Evolutionary conservation across 2,888 invertebrate species (phyloP), one percentile per base, ranked within the genome.

Genomic region (Ctenicera cuprea): DNA sequence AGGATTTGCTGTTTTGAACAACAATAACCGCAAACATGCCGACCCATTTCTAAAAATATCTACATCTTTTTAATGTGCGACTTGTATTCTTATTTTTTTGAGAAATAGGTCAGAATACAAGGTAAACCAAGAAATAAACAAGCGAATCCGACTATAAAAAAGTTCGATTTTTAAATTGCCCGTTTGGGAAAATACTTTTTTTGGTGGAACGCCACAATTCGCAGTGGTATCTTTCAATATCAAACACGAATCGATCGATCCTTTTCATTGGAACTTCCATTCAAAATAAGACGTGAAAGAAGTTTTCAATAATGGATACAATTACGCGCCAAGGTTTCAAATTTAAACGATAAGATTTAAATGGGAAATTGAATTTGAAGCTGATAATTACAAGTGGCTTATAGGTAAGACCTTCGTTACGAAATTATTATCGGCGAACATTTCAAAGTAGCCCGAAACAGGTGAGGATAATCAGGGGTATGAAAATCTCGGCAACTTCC

Each of bases 241-340:
- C 59, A 38, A 59, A 59, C 59, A 12, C 12, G 2, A 12, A 38
- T 59, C 59, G 59, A 59, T 59, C 59, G 59, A n/a, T 14, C 38
- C 59, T 38, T 59, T 38, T 59, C 59, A n/a, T 0, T 18, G 20
- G 18, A 20, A 18, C 59, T 38, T 4, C 59, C 16, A 30, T 65
- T 41, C 26, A 12, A 67, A 33, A 9, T 37, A 61, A 45, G 16
- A 37, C 22, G 18, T 59, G 68, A 68, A 57, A 68, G 57, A 59
- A 59, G 30, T 33, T 37, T 68, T 22, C 48, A 68, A 68, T 68
- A 68, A 69, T 62, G 62, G 69, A 69, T 61, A 69, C 38, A 50
- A 59, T 67, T 59, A 26, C 26, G 16, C 11, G 26, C 30, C 67
- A 18, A 38, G 37, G 57, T 41, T 26, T 67, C 18, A 11, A 9